A percentile compares a stretch with the other conserved stretches of the same genome.
Conservation (phyloP, 2,888 invertebrate genomes). For the Himalopsyche japonica region DNA sequence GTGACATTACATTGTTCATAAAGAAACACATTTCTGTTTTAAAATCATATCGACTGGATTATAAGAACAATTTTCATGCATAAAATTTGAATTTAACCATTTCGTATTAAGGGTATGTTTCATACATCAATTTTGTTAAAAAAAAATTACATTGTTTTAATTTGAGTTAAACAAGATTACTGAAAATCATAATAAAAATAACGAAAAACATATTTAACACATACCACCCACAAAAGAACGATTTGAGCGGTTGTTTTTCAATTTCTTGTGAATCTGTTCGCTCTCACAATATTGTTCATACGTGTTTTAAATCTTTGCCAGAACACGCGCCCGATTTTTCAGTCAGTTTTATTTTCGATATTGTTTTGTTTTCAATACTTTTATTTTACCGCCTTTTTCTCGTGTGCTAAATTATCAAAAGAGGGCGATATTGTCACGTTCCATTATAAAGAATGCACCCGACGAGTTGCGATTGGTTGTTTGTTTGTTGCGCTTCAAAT, state of each 20-base stretch:
- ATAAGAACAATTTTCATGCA: no score
- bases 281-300: not conserved
- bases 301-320: not conserved
- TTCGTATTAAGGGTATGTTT: no score
- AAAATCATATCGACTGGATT: no score
- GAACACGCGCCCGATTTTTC: not conserved
- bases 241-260: not conserved
- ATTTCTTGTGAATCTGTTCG: not conserved
- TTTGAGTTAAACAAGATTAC: not conserved
- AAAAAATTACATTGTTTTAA: not conserved
- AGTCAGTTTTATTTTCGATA: no score
- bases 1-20: no score
- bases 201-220: not conserved
- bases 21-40: no score
- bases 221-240: not conserved
- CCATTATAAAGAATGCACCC: slow-evolving; percentile 30
- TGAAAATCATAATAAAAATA: not conserved
- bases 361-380: not conserved
- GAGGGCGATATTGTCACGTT: slow-evolving; percentile 20
- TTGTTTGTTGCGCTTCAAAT: slow-evolving; percentile 19
- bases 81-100: no score
- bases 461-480: slow-evolving; percentile 25
- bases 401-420: not conserved
- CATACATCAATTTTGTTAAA: no score
- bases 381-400: not conserved